Conservation (phyloP, 1,140 invertebrate genomes). For the Megathymus violae region DNA sequence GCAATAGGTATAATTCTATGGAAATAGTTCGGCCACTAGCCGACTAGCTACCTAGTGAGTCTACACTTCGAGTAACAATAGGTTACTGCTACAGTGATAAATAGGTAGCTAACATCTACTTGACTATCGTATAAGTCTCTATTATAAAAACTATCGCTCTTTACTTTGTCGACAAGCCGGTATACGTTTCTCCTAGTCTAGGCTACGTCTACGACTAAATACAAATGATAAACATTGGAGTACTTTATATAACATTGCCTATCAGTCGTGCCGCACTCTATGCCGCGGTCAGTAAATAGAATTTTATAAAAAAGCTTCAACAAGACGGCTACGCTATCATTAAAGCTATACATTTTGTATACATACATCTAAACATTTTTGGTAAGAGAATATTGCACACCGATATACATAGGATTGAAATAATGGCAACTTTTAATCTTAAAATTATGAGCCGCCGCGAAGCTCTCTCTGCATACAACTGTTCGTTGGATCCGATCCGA, state of each 20-base stretch:
- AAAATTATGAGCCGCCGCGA: conserved; percentile 45
- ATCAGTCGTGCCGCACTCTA: conserved; percentile 79
- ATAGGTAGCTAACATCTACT: conserved; percentile 39
- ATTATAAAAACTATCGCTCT: conserved; percentile 76
- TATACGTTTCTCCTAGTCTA: conserved; percentile 59
- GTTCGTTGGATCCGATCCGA: neutral
- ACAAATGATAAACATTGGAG: conserved; percentile 76
- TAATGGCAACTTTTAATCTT: conserved; percentile 6
- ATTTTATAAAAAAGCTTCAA: conserved; percentile 82
- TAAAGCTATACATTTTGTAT: conserved; percentile 81
- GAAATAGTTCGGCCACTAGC: conserved; percentile 24
- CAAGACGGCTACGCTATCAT: conserved; percentile 80
- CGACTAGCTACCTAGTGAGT: conserved; percentile 24
- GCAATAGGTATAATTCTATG: conserved; percentile 18
- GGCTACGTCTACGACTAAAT: conserved; percentile 64
- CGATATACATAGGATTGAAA: conserved; percentile 33
- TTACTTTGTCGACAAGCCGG: conserved; percentile 67
- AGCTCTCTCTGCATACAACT: conserved; percentile 41
- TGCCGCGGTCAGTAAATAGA: conserved; percentile 77
- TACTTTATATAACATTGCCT: conserved; percentile 73
- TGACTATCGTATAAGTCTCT: conserved; percentile 52
- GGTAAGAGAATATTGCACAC: conserved; percentile 80
- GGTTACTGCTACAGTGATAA: conserved; percentile 34
- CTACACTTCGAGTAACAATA: conserved; percentile 31
- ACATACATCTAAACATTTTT: conserved; percentile 77